Evolutionary conservation across 1,140 invertebrate species (phyloP), one percentile per base, ranked within the genome.

Genomic region (Leptonema lineaticorne): DNA sequence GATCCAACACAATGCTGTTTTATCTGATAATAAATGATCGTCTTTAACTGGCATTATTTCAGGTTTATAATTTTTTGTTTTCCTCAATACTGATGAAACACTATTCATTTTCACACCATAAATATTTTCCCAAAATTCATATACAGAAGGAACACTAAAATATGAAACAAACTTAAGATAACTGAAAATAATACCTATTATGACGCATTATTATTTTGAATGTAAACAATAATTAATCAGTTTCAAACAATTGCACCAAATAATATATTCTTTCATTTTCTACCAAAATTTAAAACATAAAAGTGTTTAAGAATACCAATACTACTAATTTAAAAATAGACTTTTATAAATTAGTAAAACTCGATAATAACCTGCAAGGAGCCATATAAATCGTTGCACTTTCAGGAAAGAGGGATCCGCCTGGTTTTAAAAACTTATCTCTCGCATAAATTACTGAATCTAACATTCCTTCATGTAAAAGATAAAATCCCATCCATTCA

Each of bases 401-500:
- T 72, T 86, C 83, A 20, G 87, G 87, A 77, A 88, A 88, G 73
- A 91, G 79, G 16, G 85, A 78, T 11, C 96, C 96, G 74, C 83
- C 88, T 1, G 88, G 85, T 68, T 86, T 89, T 14, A 99, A 84
- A 84, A 95, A 97, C 76, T 93, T 92, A 78, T 99, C 95, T 76
- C 97, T 86, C 0, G 97, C 96, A 78, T 87, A 88, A 48, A 99
- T 85, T 0, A 95, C 88, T 14, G 91, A 93, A 77, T 98, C 94
- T 33, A 99, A 79, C 97, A 99, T 99, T 29, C 94, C 95, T 81
- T 99, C 97, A 78, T 97, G 98, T 28, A 99, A 84, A 9, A 99
- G 83, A 79, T 97, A 99, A 80, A 99, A 99, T 2, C 97, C 97
- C 97, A 99, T 99, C 96, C 96, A 99, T 81, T 99, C 97, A 3